phyloP scores from a whole-genome alignment of 2,797 vertebrate genomes.

The Epinephelus awoara region DNA sequence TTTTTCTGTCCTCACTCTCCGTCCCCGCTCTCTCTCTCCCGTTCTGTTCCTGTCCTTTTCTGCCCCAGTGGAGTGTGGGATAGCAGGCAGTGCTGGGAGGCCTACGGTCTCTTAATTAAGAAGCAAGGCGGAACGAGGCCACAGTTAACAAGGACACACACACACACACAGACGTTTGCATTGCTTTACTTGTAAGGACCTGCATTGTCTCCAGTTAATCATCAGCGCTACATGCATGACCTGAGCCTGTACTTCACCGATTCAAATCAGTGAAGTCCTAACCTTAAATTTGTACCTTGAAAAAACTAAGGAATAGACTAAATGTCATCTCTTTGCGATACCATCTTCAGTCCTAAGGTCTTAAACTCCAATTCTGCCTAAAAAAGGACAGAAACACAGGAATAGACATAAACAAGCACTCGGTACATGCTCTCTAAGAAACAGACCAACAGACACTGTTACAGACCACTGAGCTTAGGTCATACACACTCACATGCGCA shows the following conservation, averaged over 20 bases:
- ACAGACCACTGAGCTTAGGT: slow-evolving; percentile 29
- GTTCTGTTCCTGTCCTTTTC: slow-evolving; percentile 63
- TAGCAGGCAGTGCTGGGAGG: slow-evolving; percentile 71
- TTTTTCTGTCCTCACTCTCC: slow-evolving; percentile 37
- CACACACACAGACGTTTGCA: slow-evolving; percentile 46
- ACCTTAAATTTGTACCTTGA: not conserved
- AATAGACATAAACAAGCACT: slow-evolving; percentile 20
- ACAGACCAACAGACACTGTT: slow-evolving; percentile 24
- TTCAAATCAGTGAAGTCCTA: slow-evolving; percentile 1
- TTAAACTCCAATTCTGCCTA: slow-evolving; percentile 9
- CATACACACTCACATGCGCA: not conserved
- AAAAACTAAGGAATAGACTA: not conserved
- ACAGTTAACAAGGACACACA: slow-evolving; percentile 78
- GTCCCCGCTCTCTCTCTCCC: slow-evolving; percentile 23
- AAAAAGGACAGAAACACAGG: not conserved
- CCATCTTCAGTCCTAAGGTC: not conserved
- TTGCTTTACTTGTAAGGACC: slow-evolving; percentile 56
- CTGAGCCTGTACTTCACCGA: slow-evolving; percentile 7
- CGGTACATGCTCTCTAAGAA: not conserved
- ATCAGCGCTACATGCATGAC: slow-evolving; percentile 5
- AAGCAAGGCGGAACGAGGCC: slow-evolving; percentile 82
- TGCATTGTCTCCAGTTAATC: slow-evolving; percentile 32
- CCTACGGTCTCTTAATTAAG: slow-evolving; percentile 85
- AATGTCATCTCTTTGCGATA: not conserved
- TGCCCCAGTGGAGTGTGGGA: slow-evolving; percentile 75